Evolutionary conservation across 2,797 vertebrate species (phyloP).

Genomic region (Sebastes nivosus): DNA sequence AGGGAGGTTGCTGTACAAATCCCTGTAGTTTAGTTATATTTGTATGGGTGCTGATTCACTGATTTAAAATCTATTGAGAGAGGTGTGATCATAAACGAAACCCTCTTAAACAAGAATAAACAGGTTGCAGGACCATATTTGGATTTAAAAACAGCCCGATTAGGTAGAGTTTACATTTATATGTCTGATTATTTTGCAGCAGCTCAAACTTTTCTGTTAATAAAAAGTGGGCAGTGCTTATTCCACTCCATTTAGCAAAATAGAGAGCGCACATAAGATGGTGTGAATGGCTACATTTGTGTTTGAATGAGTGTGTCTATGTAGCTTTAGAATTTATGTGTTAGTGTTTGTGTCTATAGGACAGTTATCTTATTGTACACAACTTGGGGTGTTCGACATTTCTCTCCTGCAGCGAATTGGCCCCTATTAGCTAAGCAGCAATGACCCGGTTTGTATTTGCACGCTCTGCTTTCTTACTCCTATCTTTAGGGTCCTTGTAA

Average conservation of each 20-base stretch:
- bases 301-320: slow-evolving; percentile 73
- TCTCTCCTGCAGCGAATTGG: slow-evolving; percentile 99
- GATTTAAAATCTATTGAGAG: background rate
- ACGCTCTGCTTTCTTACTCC: slow-evolving; percentile 98
- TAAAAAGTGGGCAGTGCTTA: slow-evolving; percentile 68
- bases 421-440: slow-evolving; percentile 99
- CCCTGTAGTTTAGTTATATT: background rate
- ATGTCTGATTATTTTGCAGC: slow-evolving; percentile 3
- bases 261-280: slow-evolving; percentile 60
- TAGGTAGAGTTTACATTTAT: background rate
- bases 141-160: background rate
- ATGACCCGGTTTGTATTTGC: slow-evolving; percentile 99
- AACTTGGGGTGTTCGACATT: slow-evolving; percentile 99
- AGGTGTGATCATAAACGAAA: background rate
- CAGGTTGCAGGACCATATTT: background rate
- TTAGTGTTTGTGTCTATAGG: slow-evolving; percentile 88
- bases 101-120: background rate
- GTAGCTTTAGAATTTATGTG: slow-evolving; percentile 77
- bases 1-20: background rate
- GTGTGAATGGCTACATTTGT: slow-evolving; percentile 75
- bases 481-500: slow-evolving; percentile 89
- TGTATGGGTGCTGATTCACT: background rate
- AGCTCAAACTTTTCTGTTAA: slow-evolving; percentile 2
- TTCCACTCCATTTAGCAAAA: slow-evolving; percentile 74
- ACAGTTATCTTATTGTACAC: slow-evolving; percentile 99